phyloP scores from a whole-genome alignment of 2,113 vertebrate species.

The Panurus biarmicus region DNA sequence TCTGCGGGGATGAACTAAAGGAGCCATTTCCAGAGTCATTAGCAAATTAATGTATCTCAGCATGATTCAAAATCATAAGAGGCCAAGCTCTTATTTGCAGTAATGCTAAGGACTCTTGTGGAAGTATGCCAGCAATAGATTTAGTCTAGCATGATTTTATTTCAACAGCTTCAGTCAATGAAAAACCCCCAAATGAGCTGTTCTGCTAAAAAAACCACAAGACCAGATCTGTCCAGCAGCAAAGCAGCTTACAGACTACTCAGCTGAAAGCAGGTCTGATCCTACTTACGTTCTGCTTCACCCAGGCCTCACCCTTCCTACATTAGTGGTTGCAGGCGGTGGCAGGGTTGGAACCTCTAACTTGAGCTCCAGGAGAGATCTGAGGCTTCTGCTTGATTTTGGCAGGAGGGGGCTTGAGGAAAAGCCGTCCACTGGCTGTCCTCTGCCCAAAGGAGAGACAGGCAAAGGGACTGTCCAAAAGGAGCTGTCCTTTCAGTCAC shows the following conservation, averaged over 20 bases:
- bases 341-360: neutral
- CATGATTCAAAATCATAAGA: neutral
- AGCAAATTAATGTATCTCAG: conserved; percentile 35
- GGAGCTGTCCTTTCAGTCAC: neutral
- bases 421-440: neutral
- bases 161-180: neutral
- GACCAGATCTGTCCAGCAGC: neutral
- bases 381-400: neutral
- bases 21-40: conserved; percentile 42
- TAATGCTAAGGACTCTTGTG: conserved; percentile 25
- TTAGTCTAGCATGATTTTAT: conserved; percentile 19
- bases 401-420: neutral
- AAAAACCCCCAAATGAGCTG: neutral
- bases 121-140: conserved; percentile 22
- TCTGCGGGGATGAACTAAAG: conserved; percentile 28
- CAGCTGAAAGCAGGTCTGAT: neutral
- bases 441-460: neutral
- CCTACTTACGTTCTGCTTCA: neutral
- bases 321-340: neutral
- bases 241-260: neutral
- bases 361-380: neutral
- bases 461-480: neutral
- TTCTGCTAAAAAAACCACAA: neutral
- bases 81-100: conserved; percentile 27
- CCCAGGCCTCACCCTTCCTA: neutral